Evolutionary conservation across 2,797 vertebrate species (phyloP), one percentile per base, ranked within the genome.

Genomic region (Lepus townsendii): DNA sequence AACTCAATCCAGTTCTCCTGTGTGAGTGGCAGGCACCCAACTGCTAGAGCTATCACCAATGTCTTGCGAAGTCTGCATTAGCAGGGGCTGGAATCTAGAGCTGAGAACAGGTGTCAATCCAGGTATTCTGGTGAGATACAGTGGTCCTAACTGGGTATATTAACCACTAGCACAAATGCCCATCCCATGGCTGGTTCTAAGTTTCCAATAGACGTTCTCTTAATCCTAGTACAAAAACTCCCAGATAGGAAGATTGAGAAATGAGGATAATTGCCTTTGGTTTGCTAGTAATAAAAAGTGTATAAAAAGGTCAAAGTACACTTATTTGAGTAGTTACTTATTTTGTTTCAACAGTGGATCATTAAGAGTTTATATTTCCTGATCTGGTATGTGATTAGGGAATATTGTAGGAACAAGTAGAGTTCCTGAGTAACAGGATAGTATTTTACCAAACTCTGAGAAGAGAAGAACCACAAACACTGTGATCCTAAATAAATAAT

Each of bases 281-380:
- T 63, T 30, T 35, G 35, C 32, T 63, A 22, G 42, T 78, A 5
- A 75, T n/a, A 9, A 8, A 8, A 86, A 69, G 7, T 3, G 4
- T 62, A 76, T 10, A 66, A 71, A 73, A 77, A 86, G 22, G 4
- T 14, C 57, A 91, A 88, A 8, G 38, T 16, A 42, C 2, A 79
- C 54, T 82, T 91, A 38, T 1, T 57, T 52, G 4, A 75, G 32
- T 1, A 85, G 26, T 8, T 47, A 47, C 42, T 62, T 57, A 57
- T 47, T 65, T 52, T 16, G 2, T 52, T 79, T 76, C 60, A 71
- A 16, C 12, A 87, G 17, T 88, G 3, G 17, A 57, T 68, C 22
- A 65, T 77, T 75, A 38, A 62, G 10, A 77, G 38, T 78, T 73
- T 91, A 75, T 52, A 71, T 86, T 12, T 85, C 80, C 83, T 91